These are phyloP conservation scores for Sebastes nivosus DNA, from an alignment of 2,797 vertebrate genomes.

Conservation along the genomic window DNA sequence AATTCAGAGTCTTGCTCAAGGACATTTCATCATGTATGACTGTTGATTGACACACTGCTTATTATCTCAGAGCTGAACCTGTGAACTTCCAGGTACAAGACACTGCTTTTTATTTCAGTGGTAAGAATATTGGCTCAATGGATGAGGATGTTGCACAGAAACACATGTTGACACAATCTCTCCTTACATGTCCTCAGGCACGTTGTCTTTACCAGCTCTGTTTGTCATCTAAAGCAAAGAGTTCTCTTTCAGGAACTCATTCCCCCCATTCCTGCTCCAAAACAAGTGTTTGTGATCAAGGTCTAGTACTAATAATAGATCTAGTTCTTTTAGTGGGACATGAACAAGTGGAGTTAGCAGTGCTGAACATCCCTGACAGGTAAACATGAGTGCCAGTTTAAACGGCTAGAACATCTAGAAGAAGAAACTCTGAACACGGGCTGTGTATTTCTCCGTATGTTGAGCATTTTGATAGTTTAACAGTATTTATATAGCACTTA, in stretches of 20 bases:
- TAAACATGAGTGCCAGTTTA: no score
- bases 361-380: not conserved
- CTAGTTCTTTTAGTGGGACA: not conserved
- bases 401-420: no score
- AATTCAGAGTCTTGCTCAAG: conserved; percentile 37
- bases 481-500: no score
- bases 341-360: no score
- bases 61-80: not conserved
- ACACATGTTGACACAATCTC: not conserved
- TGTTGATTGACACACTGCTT: conserved; percentile 9
- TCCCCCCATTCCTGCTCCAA: not conserved
- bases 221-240: not conserved
- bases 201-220: not conserved
- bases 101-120: not conserved
- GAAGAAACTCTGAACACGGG: no score
- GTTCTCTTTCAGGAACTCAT: not conserved
- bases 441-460: no score
- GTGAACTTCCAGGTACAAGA: not conserved
- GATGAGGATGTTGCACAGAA: conserved; percentile 2
- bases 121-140: not conserved
- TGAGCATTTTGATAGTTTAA: no score
- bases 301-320: not conserved
- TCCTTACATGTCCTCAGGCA: not conserved
- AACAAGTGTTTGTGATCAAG: not conserved
- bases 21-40: not conserved